A percentile compares a stretch with the other conserved stretches of the same genome.
Conservation (phyloP, 2,797 vertebrate genomes). For the Chelon auratus region DNA sequence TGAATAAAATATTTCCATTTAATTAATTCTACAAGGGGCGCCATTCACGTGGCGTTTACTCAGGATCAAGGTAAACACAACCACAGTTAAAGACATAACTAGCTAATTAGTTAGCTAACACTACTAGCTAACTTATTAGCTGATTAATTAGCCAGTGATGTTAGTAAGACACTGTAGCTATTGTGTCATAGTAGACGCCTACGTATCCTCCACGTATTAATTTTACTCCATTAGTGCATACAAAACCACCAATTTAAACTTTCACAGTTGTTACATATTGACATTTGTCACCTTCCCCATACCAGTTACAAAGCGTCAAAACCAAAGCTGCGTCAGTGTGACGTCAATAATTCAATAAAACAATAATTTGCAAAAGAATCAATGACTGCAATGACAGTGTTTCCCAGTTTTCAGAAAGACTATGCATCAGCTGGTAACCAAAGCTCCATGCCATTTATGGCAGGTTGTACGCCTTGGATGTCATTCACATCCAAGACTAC, state of each 20-base stretch:
- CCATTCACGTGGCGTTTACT: too few relatives aligned
- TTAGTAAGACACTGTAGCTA: background rate
- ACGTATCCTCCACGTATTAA: background rate
- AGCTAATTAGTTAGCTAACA: too few relatives aligned
- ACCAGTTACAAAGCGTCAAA: background rate
- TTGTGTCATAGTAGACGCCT: background rate
- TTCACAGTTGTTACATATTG: background rate
- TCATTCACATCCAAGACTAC: too few relatives aligned
- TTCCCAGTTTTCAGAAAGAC: conserved; percentile 5
- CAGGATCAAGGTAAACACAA: too few relatives aligned
- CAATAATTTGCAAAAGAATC: conserved; percentile 4
- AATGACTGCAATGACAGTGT: background rate
- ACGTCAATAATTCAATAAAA: conserved; percentile 10
- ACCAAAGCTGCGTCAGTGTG: conserved; percentile 15
- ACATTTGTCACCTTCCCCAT: background rate
- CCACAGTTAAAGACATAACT: too few relatives aligned
- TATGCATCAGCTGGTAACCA: background rate
- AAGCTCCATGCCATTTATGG: background rate
- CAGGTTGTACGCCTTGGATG: too few relatives aligned
- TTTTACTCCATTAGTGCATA: background rate
- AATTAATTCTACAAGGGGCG: too few relatives aligned
- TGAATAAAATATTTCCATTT: too few relatives aligned
- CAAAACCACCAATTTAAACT: background rate
- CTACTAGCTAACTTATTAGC: background rate
- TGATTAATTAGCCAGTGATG: too few relatives aligned